Evolutionary conservation across 2,113 vertebrate species (phyloP), one percentile per base, ranked within the genome.

Genomic region (Lasiurus cinereus): DNA sequence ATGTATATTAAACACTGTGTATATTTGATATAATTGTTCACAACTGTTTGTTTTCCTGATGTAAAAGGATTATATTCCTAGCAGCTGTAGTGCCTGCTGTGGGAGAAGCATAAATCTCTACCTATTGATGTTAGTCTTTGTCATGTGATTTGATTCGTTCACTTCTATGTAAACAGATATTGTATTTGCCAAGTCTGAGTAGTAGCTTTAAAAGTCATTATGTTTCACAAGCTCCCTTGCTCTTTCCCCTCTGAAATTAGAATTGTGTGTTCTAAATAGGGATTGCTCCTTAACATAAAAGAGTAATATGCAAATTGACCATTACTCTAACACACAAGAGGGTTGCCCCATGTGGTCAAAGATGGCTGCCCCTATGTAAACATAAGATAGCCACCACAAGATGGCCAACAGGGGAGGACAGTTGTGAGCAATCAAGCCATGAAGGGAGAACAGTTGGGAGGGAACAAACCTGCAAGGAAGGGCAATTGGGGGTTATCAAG

Each of bases 171-270:
- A 24, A 83, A 1, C 2, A 80, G 29, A 73, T 72, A 79, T 4
- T 67, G 15, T 21, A 73, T 69, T 90, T 82, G 1, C 50, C 16
- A 66, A 33, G 22, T 74, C 33, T 18, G 0, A 73, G 18, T 2
- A 83, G 87, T 91, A 74, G 12, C 31, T 79, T 93, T 62, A 29
- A 56, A 15, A 66, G 3, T 62, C 54, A 33, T 46, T 66, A 31
- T 54, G 15, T 80, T 86, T 93, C 76, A 88, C 56, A 67, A 92
- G 4, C 0, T 74, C 67, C 27, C 64, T 52, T 88, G 10, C 4
- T 76, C 29, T 74, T 80, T 88, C 3, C 15, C 8, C 18, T 90
- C 46, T 86, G 74, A 94, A 73, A 83, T 84, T 39, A 90, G 21
- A 94, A 78, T 18, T 50, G 3, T 31, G 31, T 83, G 4, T 76